Evolutionary conservation across 2,113 vertebrate genomes (phyloP), one percentile per base, ranked within the genome.

Genomic region (rabbit (Oryctolagus cuniculus)): DNA sequence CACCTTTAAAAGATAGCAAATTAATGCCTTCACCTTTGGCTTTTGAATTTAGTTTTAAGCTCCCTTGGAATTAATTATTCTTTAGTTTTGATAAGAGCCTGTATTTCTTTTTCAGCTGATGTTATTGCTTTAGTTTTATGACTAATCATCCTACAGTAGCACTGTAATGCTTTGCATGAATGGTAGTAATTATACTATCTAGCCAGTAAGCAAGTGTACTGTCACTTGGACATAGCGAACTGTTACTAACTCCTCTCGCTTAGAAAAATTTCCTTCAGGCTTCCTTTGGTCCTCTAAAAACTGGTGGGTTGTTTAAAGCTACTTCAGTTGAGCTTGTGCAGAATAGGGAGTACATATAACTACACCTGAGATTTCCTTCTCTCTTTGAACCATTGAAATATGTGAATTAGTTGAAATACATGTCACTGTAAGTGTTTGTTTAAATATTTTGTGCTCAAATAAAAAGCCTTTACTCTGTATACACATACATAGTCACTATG

Each of bases 41-140:
- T 89, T 96, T 88, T 92, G 13, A 36, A 63, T 92, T 90, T 89
- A 74, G 29, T 34, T 72, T 64, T 86, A 75, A 84, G 27, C 31
- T 74, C 27, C 0, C 31, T 94, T 94, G 67, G 16, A 21, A 34
- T 94, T 90, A 12, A 44, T 44, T 44, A 44, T 63, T 84, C 22
- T 92, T 95, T 86, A 16, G 36, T 87, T 89, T 91, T 75, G 67
- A 70, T 82, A 72, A 58, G 31, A 74, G 15, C 6, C 55, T 64
- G 24, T 53, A 5, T 17, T 89, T 91, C 15, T 6, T 89, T 90
- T 70, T 51, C 29, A 73, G 25, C 77, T 88, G n/a, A 63, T 29
- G 6, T 74, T 85, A 58, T 85, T 89, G 51, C 70, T 90, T 88
- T 86, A 58, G 27, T 64, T 90, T 83, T 22, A 2, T 91, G 55